Base-by-base conservation (phyloP, 2,797 vertebrate species). In the Chiloscyllium punctatum region DNA sequence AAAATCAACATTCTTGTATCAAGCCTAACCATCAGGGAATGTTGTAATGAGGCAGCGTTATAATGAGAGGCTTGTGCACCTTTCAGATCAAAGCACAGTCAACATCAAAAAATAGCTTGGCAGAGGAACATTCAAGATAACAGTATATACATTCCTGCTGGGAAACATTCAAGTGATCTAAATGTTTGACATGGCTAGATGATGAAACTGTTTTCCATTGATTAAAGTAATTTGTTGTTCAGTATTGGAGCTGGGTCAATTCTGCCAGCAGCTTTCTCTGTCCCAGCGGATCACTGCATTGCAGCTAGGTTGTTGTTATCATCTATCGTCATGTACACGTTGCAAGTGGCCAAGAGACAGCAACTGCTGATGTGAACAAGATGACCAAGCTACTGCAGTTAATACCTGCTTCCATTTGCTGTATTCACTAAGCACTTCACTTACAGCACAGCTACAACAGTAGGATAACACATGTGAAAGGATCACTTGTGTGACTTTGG, bases 171-270 rank as follows among this genome's bases (percentile, higher is more conserved):
- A 92, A 92, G 33, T 23, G 90, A 66, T 91, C 88, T 66, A 33
- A 91, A 68, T 66, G 88, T 68, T 69, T 66, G n/a, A 92, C 66
- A 92, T 92, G 23, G 90, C 21, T 68, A 1, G 90, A 69, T 42
- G n/a, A 68, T 68, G 90, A 18, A 92, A 13, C 62, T 25, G 66
- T 25, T 25, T 30, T 21, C 69, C 48, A 42, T 13, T 92, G 90
- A 92, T 91, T 91, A 9, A 68, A 66, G 88, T 68, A 68, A 91
- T 92, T 92, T 92, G 90, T 33, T 62, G 87, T 42, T 69, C 37
- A 37, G n/a, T 92, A 69, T 69, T 92, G 16, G 90, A 92, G 66
- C 66, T 42, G 62, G n/a, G 37, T 92, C 18, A 92, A 42, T 8
- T 42, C 33, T 37, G 66, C n/a, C 57, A n/a, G 33, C n/a, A 88